Conservation (phyloP, 2,113 vertebrate species). For the Malurus cyaneus region DNA sequence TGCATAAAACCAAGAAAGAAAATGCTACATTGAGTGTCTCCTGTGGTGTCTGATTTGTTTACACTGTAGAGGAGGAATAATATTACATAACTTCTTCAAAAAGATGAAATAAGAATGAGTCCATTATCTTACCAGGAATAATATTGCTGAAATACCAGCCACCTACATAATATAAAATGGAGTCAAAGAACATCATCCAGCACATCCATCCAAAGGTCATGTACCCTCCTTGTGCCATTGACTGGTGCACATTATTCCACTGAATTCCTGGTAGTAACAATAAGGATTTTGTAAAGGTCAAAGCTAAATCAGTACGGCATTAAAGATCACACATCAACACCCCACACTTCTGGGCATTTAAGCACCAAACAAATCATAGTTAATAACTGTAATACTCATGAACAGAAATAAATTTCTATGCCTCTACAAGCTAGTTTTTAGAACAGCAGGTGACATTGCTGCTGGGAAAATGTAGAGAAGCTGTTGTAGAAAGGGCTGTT, state of each 20-base stretch:
- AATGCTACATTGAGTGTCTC: not conserved
- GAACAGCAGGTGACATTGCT: not conserved
- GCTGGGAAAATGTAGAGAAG: not conserved
- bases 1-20: not conserved
- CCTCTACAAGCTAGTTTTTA: not conserved
- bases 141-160: conserved; percentile 79
- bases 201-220: conserved; percentile 73
- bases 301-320: not conserved
- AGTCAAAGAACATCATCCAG: conserved; percentile 77
- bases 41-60: not conserved
- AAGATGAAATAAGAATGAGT: not conserved
- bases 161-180: conserved; percentile 67
- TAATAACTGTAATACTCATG: not conserved
- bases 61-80: not conserved
- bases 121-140: conserved; percentile 69
- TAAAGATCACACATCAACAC: not conserved
- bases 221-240: conserved; percentile 13
- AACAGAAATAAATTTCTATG: not conserved
- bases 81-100: not conserved
- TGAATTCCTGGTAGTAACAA: conserved; percentile 70
- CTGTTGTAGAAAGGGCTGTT: not conserved
- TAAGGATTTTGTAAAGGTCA: conserved; percentile 12
- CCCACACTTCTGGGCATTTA: not conserved
- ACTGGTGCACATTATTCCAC: conserved; percentile 70
- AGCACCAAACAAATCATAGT: not conserved